Evolutionary conservation across 1,140 invertebrate species (phyloP).

Genomic region (Ceratosolen solmsi): DNA sequence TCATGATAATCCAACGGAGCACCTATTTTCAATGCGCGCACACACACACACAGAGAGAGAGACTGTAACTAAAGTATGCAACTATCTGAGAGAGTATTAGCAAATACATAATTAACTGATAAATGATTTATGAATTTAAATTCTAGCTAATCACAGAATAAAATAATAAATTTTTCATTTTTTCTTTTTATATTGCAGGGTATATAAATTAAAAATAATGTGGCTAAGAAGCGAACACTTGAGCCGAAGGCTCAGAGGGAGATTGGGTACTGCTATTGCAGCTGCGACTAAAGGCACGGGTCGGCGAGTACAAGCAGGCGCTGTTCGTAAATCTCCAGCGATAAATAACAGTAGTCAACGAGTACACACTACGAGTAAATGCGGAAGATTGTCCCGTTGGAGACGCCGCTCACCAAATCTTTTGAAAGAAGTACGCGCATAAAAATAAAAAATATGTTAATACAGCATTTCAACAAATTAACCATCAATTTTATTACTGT

Average conservation of each 20-base stretch:
- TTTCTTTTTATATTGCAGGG: slow-evolving; percentile 52
- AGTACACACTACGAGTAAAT: slow-evolving; percentile 66
- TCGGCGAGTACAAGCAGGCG: slow-evolving; percentile 62
- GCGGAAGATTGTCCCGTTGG: slow-evolving; percentile 68
- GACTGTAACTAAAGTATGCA: no score
- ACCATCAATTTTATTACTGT: slow-evolving; percentile 52
- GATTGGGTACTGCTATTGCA: slow-evolving; percentile 60
- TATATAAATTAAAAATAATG: slow-evolving; percentile 60
- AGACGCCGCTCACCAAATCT: slow-evolving; percentile 66
- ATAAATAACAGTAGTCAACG: slow-evolving; percentile 65
- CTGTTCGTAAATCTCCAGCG: slow-evolving; percentile 66
- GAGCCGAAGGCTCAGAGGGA: slow-evolving; percentile 69
- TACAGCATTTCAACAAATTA: slow-evolving; percentile 29
- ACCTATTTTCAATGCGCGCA: no score
- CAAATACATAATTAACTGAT: no score
- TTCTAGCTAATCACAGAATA: no score
- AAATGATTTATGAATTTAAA: no score
- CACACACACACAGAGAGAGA: no score
- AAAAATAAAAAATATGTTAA: background rate
- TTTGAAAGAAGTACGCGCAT: slow-evolving; percentile 67
- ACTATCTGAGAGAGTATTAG: no score
- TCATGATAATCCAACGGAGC: no score
- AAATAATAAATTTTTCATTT: background rate
- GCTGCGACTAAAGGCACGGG: slow-evolving; percentile 59
- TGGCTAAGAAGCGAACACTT: slow-evolving; percentile 72